Evolutionary conservation across 2,797 vertebrate genomes (phyloP).

Genomic region (Neopelma chrysocephalum): DNA sequence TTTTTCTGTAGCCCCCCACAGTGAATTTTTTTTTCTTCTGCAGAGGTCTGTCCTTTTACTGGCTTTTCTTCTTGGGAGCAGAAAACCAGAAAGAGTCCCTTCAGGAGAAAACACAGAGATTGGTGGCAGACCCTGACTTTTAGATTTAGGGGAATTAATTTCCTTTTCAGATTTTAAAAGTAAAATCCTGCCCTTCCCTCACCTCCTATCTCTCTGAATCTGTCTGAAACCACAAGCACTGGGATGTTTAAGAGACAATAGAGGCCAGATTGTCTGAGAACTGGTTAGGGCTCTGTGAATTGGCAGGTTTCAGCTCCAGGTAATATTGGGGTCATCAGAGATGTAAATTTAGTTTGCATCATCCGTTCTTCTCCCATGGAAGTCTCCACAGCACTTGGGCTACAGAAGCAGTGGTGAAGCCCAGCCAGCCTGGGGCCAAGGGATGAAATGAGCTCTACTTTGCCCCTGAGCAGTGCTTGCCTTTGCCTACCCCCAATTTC

Average conservation of each 20-base stretch:
- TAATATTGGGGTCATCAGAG: neutral
- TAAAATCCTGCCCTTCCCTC: neutral
- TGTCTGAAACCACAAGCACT: neutral
- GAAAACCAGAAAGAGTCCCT: neutral
- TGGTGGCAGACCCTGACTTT: neutral
- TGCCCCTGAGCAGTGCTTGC: neutral
- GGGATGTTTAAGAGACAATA: rapidly evolving
- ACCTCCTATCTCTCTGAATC: neutral
- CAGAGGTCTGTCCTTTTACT: neutral
- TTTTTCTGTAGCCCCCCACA: neutral
- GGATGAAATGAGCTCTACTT: neutral
- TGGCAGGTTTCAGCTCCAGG: neutral
- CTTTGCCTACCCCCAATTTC: neutral
- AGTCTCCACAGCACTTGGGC: neutral
- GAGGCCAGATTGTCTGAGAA: neutral
- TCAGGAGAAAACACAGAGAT: neutral
- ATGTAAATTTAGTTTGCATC: neutral
- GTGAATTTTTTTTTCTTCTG: neutral
- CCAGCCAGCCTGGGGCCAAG: neutral
- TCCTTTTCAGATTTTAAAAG: neutral
- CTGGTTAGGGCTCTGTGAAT: neutral
- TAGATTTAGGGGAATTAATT: neutral
- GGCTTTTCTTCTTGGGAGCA: neutral
- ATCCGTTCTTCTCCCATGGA: neutral
- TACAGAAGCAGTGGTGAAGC: neutral